phyloP scores from a whole-genome alignment of 2,888 invertebrate species.

The Cephus sareptanus region DNA sequence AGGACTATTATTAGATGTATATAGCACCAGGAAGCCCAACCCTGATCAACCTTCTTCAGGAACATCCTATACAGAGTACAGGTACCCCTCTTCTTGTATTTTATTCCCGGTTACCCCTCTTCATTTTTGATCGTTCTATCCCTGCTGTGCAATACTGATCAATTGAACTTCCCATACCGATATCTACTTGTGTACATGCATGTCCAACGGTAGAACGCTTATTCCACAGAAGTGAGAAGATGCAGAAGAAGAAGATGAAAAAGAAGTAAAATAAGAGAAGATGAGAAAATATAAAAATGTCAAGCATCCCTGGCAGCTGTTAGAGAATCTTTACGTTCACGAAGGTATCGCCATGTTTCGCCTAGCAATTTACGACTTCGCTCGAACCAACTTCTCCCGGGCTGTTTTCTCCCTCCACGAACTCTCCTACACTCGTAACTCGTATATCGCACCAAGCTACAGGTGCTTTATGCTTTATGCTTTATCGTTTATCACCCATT shows the following conservation, averaged over 20 bases:
- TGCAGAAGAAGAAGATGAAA: neutral
- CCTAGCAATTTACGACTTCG: neutral
- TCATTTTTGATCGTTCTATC: neutral
- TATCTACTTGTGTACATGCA: neutral
- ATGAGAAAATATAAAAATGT: neutral
- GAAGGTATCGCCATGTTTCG: neutral
- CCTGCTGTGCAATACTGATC: neutral
- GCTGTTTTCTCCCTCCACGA: neutral
- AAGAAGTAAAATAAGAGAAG: neutral
- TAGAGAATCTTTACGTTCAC: neutral
- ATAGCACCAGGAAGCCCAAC: slow-evolving; percentile 38
- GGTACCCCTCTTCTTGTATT: slow-evolving; percentile 7
- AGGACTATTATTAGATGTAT: slow-evolving; percentile 43
- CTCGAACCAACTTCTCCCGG: neutral
- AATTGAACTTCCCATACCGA: neutral
- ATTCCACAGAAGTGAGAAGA: neutral
- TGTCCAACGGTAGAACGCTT: neutral
- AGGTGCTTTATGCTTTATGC: neutral
- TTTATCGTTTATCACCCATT: neutral
- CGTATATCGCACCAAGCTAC: neutral
- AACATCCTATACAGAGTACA: neutral
- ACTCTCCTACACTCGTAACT: neutral
- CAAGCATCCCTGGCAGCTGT: neutral
- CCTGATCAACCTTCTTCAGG: neutral
- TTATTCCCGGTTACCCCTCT: neutral